Conservation (phyloP, 2,113 vertebrate genomes). For the Rana temporaria region DNA sequence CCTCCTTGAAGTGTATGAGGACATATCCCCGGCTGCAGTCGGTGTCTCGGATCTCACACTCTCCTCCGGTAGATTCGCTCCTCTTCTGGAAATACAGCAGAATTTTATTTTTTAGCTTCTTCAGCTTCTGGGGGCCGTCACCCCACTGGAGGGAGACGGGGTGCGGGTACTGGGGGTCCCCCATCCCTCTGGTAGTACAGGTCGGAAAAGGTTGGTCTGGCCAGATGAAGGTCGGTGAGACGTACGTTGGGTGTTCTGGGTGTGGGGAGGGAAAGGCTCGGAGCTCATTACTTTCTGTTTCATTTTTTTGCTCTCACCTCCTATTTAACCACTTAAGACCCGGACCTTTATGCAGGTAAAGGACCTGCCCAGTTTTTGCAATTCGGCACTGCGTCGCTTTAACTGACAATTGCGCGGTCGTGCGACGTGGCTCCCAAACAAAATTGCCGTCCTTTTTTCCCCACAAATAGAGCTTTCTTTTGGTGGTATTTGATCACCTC, state of each 20-base stretch:
- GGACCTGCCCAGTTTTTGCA: no score
- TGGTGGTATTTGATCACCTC: no score
- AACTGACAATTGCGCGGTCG: no score
- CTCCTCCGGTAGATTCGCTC: constrained; percentile 71
- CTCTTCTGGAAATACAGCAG: constrained; percentile 75
- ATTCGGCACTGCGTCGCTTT: no score
- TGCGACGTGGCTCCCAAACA: no score
- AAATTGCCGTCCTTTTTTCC: no score
- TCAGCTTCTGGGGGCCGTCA: constrained; percentile 43
- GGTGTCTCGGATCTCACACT: constrained; percentile 67
- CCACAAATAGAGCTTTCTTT: no score
- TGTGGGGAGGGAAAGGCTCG: no score
- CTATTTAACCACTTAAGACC: no score
- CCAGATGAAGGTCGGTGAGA: no score
- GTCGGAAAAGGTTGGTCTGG: no score
- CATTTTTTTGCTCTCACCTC: background rate
- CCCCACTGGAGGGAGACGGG: constrained; percentile 65
- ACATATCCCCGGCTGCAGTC: background rate
- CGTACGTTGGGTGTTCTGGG: background rate
- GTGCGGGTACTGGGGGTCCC: constrained; percentile 38
- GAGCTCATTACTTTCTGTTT: background rate
- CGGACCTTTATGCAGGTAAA: no score
- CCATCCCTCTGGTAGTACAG: background rate
- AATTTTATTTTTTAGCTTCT: constrained; percentile 67
- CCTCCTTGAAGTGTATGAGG: background rate